Percentiles rank a stretch among this genome's conserved stretches.
These are phyloP conservation scores for Drepana arcuata DNA, from an alignment of 1,140 invertebrate genomes.

Conservation along the genomic window DNA sequence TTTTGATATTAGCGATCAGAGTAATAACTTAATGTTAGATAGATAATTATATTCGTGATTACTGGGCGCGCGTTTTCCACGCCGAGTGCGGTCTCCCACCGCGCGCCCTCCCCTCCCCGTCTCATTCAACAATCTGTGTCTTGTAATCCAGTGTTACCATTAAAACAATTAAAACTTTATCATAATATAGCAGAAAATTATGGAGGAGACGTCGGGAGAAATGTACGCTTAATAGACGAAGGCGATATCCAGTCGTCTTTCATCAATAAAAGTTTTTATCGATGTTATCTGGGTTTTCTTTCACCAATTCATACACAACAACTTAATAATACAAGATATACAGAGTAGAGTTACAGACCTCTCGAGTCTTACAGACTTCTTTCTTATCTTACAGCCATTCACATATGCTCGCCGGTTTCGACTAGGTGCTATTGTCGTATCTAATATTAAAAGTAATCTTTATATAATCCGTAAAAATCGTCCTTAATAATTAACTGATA, in stretches of 20 bases:
- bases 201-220: conserved; percentile 52
- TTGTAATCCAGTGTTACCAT: conserved; percentile 62
- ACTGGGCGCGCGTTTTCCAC: conserved; percentile 54
- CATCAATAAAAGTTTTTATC: conserved; percentile 70
- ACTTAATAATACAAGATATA: too few relatives aligned
- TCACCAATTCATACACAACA: too few relatives aligned
- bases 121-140: conserved; percentile 54
- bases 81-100: conserved; percentile 32
- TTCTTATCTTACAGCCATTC: too few relatives aligned
- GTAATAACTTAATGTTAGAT: conserved; percentile 65
- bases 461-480: too few relatives aligned
- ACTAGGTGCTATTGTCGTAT: too few relatives aligned
- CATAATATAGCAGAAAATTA: conserved; percentile 45
- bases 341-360: too few relatives aligned
- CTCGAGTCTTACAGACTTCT: too few relatives aligned
- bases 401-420: too few relatives aligned
- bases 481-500: too few relatives aligned
- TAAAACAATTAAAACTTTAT: conserved; percentile 55
- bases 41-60: conserved; percentile 61
- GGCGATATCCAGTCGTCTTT: conserved; percentile 45
- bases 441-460: too few relatives aligned
- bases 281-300: conserved; percentile 45
- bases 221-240: conserved; percentile 63
- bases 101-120: conserved; percentile 41
- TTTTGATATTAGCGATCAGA: conserved; percentile 65